phyloP scores from a whole-genome alignment of 2,113 vertebrate genomes.

The Pycnonotus jocosus region DNA sequence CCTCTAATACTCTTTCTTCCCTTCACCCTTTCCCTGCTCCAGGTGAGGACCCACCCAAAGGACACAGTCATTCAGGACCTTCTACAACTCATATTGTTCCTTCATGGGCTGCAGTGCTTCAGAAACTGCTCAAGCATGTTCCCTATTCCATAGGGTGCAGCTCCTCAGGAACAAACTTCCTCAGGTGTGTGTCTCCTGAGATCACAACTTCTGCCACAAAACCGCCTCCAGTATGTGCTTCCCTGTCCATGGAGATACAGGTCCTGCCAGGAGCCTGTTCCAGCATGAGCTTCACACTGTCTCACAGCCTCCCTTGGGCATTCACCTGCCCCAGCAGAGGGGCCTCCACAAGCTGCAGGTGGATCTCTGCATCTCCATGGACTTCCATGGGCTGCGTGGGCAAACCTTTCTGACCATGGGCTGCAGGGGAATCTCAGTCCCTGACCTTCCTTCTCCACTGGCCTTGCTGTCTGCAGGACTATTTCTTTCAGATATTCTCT shows the following conservation, averaged over 20 bases:
- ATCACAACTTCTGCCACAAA: neutral
- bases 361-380: fast-evolving
- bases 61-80: neutral
- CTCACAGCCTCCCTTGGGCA: fast-evolving
- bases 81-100: fast-evolving
- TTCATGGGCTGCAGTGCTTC: neutral
- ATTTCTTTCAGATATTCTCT: neutral
- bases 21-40: neutral
- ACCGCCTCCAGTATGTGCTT: neutral
- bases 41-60: neutral
- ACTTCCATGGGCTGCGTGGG: neutral
- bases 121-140: neutral
- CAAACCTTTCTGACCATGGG: fast-evolving
- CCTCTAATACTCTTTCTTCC: neutral
- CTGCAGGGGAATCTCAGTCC: neutral
- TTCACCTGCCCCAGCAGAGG: neutral
- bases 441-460: neutral
- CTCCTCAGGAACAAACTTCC: neutral
- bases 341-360: neutral
- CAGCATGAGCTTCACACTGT: fast-evolving
- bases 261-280: neutral
- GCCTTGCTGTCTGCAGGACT: neutral
- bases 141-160: neutral
- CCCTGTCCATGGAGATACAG: neutral
- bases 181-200: neutral